Conservation (phyloP, 2,113 vertebrate genomes). For the Fulmarus glacialis region DNA sequence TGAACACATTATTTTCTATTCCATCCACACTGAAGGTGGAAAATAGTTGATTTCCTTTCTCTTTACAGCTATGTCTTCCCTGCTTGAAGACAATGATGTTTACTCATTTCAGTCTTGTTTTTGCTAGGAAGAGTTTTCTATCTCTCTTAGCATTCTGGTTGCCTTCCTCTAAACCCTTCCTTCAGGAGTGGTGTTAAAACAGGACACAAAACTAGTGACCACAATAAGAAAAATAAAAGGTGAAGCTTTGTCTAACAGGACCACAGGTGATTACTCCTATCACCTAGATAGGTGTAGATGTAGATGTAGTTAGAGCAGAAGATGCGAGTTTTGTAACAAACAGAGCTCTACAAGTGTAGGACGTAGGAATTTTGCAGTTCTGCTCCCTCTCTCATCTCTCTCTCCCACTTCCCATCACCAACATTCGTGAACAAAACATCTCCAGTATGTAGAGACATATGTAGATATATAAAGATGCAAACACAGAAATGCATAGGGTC, state of each 20-base stretch:
- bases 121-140: neutral
- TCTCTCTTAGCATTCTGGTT: neutral
- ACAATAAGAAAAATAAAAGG: neutral
- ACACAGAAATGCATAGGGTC: neutral
- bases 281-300: neutral
- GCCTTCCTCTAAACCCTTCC: neutral
- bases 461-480: neutral
- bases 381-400: neutral
- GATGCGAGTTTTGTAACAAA: neutral
- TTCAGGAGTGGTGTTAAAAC: neutral
- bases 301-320: neutral
- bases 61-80: neutral
- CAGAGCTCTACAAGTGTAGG: neutral
- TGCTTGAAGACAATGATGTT: neutral
- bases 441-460: neutral
- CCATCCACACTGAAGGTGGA: rapidly evolving
- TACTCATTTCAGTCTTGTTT: neutral
- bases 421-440: neutral
- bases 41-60: neutral
- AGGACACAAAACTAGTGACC: neutral
- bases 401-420: neutral
- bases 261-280: neutral
- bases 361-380: neutral
- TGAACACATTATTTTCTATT: neutral
- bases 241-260: neutral